phyloP scores from a whole-genome alignment of 2,113 vertebrate species.

The Phaethon lepturus region DNA sequence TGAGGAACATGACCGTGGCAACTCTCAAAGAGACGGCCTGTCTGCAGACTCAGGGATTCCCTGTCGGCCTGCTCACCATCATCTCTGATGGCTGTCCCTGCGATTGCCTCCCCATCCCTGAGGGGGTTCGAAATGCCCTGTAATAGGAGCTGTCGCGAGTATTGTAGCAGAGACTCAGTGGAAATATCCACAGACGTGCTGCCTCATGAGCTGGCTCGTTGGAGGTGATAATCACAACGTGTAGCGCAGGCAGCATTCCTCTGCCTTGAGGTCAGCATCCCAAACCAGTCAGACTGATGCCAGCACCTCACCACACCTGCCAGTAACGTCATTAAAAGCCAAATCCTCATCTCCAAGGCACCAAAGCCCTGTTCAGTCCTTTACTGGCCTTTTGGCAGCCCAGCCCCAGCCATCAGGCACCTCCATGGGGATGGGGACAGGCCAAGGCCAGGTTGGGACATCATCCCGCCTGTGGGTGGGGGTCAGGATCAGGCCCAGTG shows the following conservation, averaged over 20 bases:
- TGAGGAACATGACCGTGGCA: background rate
- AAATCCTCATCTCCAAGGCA: background rate
- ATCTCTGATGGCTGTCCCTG: background rate
- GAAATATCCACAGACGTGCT: background rate
- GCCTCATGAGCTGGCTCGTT: background rate
- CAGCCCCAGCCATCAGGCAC: background rate
- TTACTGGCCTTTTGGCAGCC: background rate
- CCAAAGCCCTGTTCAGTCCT: background rate
- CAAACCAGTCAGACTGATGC: slow-evolving; percentile 8
- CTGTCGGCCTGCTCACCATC: fast-evolving
- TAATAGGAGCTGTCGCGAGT: background rate
- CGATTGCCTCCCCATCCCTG: background rate
- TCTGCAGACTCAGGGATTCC: background rate
- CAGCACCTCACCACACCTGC: background rate
- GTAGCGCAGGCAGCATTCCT: background rate
- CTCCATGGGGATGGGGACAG: background rate
- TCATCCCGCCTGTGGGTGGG: fast-evolving
- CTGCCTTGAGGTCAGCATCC: slow-evolving; percentile 44
- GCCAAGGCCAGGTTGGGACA: background rate
- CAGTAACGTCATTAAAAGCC: background rate
- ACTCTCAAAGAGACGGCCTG: fast-evolving
- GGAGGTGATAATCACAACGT: background rate
- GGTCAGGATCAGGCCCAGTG: background rate
- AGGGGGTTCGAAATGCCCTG: background rate
- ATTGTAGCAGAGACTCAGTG: background rate